These are phyloP conservation scores for Cairina moschata DNA, from an alignment of 2,113 vertebrate species.

Conservation along the genomic window DNA sequence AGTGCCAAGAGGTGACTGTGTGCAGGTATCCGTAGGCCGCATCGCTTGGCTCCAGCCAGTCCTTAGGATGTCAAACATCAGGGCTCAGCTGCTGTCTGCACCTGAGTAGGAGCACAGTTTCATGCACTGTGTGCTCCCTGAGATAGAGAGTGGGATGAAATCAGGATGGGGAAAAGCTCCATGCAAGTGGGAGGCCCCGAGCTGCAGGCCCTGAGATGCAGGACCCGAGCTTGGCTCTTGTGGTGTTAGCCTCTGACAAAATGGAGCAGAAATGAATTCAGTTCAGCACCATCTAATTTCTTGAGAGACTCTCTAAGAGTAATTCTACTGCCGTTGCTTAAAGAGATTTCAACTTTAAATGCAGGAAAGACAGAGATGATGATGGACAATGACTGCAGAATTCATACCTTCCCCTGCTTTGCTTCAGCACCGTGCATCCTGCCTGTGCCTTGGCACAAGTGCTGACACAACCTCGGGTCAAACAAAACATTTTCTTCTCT, in stretches of 20 bases:
- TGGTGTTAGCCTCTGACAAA: background rate
- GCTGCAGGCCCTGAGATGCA: too few relatives aligned
- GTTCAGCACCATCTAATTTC: slow-evolving; percentile 36
- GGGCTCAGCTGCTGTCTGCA: background rate
- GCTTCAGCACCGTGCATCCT: background rate
- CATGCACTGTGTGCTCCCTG: background rate
- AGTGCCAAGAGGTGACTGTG: background rate
- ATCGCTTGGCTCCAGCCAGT: background rate
- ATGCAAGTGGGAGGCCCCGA: too few relatives aligned
- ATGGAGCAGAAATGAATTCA: slow-evolving; percentile 45
- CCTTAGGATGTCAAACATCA: background rate
- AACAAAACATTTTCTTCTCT: background rate
- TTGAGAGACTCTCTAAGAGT: slow-evolving; percentile 52
- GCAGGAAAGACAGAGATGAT: slow-evolving; percentile 33
- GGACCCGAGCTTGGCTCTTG: background rate
- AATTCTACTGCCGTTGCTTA: slow-evolving; percentile 42
- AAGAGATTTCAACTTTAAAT: slow-evolving; percentile 56
- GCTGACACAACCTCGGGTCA: background rate
- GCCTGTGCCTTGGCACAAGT: background rate
- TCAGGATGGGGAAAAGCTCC: background rate
- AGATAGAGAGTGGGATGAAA: background rate
- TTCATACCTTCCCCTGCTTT: slow-evolving; percentile 15
- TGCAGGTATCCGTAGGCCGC: background rate
- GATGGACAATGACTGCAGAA: slow-evolving; percentile 39
- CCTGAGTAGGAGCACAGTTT: background rate